Conservation (phyloP, 1,140 invertebrate species). For the Zaprionus africanus region DNA sequence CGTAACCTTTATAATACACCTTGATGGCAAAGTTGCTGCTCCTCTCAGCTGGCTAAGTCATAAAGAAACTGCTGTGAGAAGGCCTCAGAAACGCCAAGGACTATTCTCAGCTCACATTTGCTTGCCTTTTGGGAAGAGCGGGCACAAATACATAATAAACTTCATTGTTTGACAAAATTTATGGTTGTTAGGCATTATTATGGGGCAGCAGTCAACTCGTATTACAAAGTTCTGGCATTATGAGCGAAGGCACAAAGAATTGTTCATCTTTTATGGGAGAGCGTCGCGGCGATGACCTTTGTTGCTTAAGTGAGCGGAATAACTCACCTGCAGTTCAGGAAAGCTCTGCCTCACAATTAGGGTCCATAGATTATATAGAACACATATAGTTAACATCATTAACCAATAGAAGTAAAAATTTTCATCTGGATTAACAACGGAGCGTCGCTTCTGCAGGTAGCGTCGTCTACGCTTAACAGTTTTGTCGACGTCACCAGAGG, state of each 20-base stretch:
- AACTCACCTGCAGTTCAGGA: slow-evolving; percentile 91
- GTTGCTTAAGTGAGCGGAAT: not conserved
- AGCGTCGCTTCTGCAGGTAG: slow-evolving; percentile 88
- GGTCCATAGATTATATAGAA: slow-evolving; percentile 98
- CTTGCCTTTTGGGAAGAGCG: not conserved
- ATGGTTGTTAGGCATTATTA: slow-evolving; percentile 48
- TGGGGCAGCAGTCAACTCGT: slow-evolving; percentile 47
- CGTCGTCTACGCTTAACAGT: slow-evolving; percentile 87
- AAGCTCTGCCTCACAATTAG: slow-evolving; percentile 97
- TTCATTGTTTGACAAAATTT: slow-evolving; percentile 50
- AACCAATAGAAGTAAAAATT: slow-evolving; percentile 98
- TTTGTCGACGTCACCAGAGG: slow-evolving; percentile 86
- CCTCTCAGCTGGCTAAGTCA: not conserved
- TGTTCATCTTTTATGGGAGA: slow-evolving; percentile 16
- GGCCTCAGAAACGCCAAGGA: not conserved
- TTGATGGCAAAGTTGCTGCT: not conserved
- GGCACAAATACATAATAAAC: slow-evolving; percentile 47
- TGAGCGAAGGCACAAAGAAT: slow-evolving; percentile 56
- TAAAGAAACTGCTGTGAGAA: not conserved
- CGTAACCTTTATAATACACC: not conserved
- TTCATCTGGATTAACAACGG: slow-evolving; percentile 97
- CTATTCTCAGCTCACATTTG: slow-evolving; percentile 16
- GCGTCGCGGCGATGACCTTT: slow-evolving; percentile 10
- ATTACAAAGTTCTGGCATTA: slow-evolving; percentile 55
- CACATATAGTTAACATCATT: slow-evolving; percentile 93